A percentile compares a stretch with the other conserved stretches of the same genome.
Conservation (phyloP, 2,888 invertebrate genomes). For the Plagiodera versicolora region DNA sequence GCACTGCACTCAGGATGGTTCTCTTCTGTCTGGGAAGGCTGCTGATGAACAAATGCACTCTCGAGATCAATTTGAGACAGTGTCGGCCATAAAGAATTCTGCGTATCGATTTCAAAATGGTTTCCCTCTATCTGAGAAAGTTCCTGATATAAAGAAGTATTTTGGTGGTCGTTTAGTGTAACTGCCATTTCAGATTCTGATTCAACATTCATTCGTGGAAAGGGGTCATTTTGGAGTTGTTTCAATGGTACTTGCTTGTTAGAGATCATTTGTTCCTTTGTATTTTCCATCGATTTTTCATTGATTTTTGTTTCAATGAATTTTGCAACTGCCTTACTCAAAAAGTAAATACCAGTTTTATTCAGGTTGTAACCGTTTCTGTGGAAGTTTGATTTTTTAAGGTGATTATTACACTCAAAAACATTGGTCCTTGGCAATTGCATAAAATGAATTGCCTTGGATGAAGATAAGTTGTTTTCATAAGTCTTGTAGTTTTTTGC, state of each 20-base stretch:
- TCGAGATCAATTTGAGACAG: too few relatives aligned
- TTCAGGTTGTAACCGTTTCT: neutral
- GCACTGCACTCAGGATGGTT: too few relatives aligned
- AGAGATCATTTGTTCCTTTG: neutral
- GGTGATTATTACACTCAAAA: conserved; percentile 7
- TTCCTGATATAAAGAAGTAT: conserved; percentile 3
- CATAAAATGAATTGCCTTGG: conserved; percentile 1
- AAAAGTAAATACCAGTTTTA: neutral
- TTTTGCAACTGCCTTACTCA: conserved; percentile 3
- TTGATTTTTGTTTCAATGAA: neutral
- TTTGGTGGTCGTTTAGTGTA: conserved; percentile 4
- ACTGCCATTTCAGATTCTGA: conserved; percentile 4
- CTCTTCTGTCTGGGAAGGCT: too few relatives aligned
- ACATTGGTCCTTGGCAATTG: neutral
- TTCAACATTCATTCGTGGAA: neutral
- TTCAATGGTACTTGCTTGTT: neutral
- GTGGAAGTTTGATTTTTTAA: too few relatives aligned
- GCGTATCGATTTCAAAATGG: neutral
- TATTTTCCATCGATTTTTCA: neutral
- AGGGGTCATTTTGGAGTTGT: neutral
- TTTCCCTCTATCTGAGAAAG: conserved; percentile 2
- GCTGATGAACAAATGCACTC: too few relatives aligned
- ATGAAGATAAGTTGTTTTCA: conserved; percentile 1
- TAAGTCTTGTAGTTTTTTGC: conserved; percentile 4
- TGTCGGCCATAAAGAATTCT: neutral